Percentiles rank a stretch among this genome's conserved stretches.
These are phyloP conservation scores for Platyrinchus mystaceus DNA, from an alignment of 2,797 vertebrate genomes.

Conservation along the genomic window DNA sequence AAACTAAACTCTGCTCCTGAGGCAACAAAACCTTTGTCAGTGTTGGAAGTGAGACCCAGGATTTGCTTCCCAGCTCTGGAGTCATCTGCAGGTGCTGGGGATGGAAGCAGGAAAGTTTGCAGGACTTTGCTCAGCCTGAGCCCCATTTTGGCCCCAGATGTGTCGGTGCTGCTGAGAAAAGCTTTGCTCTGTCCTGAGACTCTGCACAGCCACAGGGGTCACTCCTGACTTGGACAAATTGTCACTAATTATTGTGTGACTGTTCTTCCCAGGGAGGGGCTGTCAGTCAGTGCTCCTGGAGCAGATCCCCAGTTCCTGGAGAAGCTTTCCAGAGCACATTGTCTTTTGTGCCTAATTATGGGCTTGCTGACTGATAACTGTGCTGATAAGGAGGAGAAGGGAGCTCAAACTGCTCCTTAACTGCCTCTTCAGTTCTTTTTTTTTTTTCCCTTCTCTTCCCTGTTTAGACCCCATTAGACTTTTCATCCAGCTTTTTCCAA, in stretches of 20 bases:
- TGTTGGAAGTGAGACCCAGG: fast-evolving
- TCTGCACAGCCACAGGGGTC: not conserved
- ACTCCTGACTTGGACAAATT: not conserved
- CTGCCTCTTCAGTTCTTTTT: constrained; percentile 25
- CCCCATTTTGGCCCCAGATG: fast-evolving
- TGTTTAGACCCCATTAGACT: constrained; percentile 11
- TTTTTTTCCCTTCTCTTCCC: not conserved
- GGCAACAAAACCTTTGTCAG: not conserved
- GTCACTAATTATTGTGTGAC: not conserved
- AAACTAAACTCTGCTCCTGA: fast-evolving
- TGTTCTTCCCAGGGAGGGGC: not conserved
- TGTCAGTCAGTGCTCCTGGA: not conserved
- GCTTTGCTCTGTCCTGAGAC: not conserved
- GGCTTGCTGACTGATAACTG: constrained; percentile 46
- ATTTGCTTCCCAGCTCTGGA: not conserved
- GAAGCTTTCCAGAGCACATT: constrained; percentile 10
- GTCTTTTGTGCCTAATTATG: constrained; percentile 35
- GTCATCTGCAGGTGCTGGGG: not conserved
- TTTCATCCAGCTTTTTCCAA: not conserved
- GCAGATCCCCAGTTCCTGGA: not conserved
- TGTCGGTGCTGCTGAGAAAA: not conserved
- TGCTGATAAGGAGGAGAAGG: constrained; percentile 48
- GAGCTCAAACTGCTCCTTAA: constrained; percentile 47
- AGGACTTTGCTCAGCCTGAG: not conserved
- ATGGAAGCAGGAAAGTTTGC: not conserved